Base-by-base conservation (phyloP, 2,797 vertebrate genomes). In the Anguilla pacifica region DNA sequence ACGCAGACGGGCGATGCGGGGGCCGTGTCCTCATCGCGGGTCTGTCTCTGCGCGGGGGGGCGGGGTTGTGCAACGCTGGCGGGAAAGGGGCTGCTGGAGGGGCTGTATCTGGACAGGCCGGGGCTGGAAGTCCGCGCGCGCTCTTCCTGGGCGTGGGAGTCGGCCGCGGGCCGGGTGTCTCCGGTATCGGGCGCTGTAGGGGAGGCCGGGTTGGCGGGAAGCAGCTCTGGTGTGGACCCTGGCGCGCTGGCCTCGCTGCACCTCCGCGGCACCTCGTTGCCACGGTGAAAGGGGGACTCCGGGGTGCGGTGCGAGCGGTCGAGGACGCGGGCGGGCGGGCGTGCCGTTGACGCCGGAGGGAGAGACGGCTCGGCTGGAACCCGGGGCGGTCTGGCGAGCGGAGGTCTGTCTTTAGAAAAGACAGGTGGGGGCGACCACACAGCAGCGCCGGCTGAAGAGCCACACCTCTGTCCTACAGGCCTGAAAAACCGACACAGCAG, bases 401-500 rank as follows among this genome's bases (percentile, higher is more conserved):
- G 81, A 67, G 74, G 43, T 39, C 22, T 35, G 1, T 15, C 70
- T 77, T 25, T 49, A 49, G 46, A 28, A 5, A 82, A 53, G 25
- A 85, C 6, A 25, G 43, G 51, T 79, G 88, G 15, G 19, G 85
- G 31, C 49, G 83, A 85, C 7, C 17, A 4, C 51, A 79, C 39
- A 0, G 35, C 55, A 43, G 86, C 28, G 55, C 39, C 35, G 84
- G 35, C 53, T 83, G 51, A 57, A 4, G 43, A 22, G 13, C 9
- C 57, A 11, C 53, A 11, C 64, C 39, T 31, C 55, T 67, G n/a
- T 46, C 2, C 3, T 9, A 0, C 11, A 31, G 86, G 46, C 59
- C 92, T 91, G 72, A 61, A 89, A 85, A 77, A 19, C 53, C 2
- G 46, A 35, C 51, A 28, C 25, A 74, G 74, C 64, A 61, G 55